Percentiles rank a stretch among this genome's conserved stretches.
phyloP scores from a whole-genome alignment of 2,113 vertebrate species.

The Galeopterus variegatus region DNA sequence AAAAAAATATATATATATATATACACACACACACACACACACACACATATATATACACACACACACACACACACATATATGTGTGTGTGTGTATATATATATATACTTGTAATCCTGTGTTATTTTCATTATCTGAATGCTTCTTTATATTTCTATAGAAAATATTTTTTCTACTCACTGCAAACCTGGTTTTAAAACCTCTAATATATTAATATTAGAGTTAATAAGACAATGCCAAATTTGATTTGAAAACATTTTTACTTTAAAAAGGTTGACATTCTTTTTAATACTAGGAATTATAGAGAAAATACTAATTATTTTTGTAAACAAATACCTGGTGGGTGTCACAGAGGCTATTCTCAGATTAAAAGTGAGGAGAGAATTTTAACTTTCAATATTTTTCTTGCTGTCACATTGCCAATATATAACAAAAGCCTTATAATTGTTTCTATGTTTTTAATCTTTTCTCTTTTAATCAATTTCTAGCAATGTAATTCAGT shows the following conservation, averaged over 20 bases:
- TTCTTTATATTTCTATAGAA: neutral
- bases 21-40: no score
- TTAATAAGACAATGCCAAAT: neutral
- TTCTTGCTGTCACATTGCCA: neutral
- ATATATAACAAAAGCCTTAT: neutral
- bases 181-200: neutral
- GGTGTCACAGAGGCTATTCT: neutral
- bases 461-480: neutral
- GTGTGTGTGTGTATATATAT: no score
- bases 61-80: no score
- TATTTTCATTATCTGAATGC: neutral
- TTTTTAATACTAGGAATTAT: neutral
- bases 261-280: neutral
- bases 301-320: neutral
- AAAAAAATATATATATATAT: no score
- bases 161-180: neutral
- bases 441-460: neutral
- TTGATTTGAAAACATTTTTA: neutral
- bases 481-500: neutral
- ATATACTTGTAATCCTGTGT: neutral
- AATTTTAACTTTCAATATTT: neutral
- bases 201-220: neutral
- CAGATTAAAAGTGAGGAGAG: neutral
- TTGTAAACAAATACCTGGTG: neutral
- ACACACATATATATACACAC: no score